Base-by-base conservation (phyloP, 2,888 invertebrate species). In the Ommatoiulus sabulosus region DNA sequence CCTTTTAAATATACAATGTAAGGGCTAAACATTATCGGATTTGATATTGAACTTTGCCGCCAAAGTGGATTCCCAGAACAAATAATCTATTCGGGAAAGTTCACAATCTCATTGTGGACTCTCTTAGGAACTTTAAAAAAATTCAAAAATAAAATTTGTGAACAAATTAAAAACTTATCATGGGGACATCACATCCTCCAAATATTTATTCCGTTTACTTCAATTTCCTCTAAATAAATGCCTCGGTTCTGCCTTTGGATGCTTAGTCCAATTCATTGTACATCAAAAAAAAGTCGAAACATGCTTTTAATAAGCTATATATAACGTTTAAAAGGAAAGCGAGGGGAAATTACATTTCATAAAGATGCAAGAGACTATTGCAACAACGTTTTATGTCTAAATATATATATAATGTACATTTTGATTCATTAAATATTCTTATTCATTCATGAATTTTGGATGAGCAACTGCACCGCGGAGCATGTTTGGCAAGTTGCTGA, bases 341-440 rank as follows among this genome's bases (percentile, higher is more conserved):
- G 80, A 80, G 80, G 80, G 80, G 80, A 80, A 63, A 80, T 80
- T 35, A 35, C 80, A 80, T 35, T 80, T 24, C 3, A 35, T 80
- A 80, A 80, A 35, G 35, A 63, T 72, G n/a, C 12, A 12, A 7
- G 15, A 15, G 80, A 80, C 80, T 43, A 80, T 80, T 80, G 10
- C 80, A 80, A 80, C 80, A 0, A 80, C 80, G 35, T 24, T 72
- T 24, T 2, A 3, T 35, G 3, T 43, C 15, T 80, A 35, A 12
- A 15, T 80, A 12, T 80, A 80, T 80, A 80, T 80, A 80, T 35
- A 72, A 8, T 80, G 80, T 80, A 80, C 80, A 80, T 80, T 80
- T 80, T 80, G 80, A 80, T 80, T 80, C 80, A 80, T 80, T 35
- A 35, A 80, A 80, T 80, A 35, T 35, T 8, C 35, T 35, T 80